A percentile compares a stretch with the other conserved stretches of the same genome.
Evolutionary conservation across 23 tunicate genomes (phyloP).

Genomic region (Phallusia fumigata): DNA sequence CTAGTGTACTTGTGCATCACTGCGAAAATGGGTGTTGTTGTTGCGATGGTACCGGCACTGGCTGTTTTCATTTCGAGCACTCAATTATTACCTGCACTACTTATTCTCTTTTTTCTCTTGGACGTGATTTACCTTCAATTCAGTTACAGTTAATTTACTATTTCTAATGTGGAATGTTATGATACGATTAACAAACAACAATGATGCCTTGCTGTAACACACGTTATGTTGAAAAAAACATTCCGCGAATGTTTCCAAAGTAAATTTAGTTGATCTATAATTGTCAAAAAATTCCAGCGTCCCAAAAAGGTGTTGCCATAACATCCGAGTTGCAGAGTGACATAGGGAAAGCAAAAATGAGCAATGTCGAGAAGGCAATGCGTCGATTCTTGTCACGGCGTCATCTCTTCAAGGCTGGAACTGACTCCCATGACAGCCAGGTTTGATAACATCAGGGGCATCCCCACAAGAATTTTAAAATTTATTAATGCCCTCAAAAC

Average conservation of each 20-base stretch:
- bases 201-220: background rate
- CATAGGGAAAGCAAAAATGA: slow-evolving; percentile 26
- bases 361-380: slow-evolving; percentile 71
- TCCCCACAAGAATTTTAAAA: too few relatives aligned
- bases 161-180: slow-evolving; percentile 4
- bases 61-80: slow-evolving; percentile 12
- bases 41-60: slow-evolving; percentile 7
- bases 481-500: too few relatives aligned
- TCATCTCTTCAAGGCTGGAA: slow-evolving; percentile 24
- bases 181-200: background rate
- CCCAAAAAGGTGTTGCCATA: slow-evolving; percentile 72
- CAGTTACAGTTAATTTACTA: background rate
- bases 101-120: background rate
- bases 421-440: slow-evolving; percentile 46
- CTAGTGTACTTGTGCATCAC: background rate
- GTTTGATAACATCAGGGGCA: slow-evolving; percentile 30
- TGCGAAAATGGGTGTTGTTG: slow-evolving; percentile 9
- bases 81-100: background rate
- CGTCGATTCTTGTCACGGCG: slow-evolving; percentile 81
- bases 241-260: too few relatives aligned
- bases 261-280: background rate
- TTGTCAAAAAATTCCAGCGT: slow-evolving; percentile 36
- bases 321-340: slow-evolving; percentile 63
- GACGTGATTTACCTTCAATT: background rate
- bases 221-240: background rate